Conservation (phyloP, 2,797 vertebrate species). For the Aselliscus stoliczkanus region DNA sequence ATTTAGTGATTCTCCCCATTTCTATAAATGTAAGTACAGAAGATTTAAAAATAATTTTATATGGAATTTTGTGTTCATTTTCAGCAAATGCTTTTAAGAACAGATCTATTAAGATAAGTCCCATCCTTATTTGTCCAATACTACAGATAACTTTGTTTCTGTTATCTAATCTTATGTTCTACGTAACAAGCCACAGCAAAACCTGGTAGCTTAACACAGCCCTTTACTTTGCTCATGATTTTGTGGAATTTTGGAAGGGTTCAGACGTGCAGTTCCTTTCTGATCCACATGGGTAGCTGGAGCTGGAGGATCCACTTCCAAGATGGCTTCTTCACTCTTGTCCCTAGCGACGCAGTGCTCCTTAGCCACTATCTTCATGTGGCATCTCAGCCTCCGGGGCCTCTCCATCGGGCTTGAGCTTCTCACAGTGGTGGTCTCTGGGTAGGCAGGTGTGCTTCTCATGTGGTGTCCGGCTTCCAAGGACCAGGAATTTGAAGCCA, state of each 20-base stretch:
- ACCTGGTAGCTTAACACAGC: background rate
- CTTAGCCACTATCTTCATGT: too few relatives aligned
- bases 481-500: background rate
- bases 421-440: background rate
- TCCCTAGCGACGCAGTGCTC: rapidly evolving
- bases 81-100: background rate
- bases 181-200: background rate
- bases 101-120: background rate
- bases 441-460: background rate
- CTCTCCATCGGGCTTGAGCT: background rate
- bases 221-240: background rate
- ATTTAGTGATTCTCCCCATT: background rate
- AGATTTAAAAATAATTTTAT: background rate
- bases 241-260: background rate
- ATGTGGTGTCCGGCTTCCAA: background rate
- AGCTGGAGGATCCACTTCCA: background rate
- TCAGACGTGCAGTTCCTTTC: background rate
- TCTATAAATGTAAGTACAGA: background rate
- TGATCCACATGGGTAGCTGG: background rate
- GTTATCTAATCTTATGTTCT: background rate
- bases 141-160: background rate
- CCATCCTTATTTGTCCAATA: background rate
- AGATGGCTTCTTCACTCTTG: background rate
- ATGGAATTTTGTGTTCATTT: background rate
- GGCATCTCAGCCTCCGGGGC: background rate